phyloP scores from a whole-genome alignment of 2,113 vertebrate species.

The cattle (Bos taurus) region DNA sequence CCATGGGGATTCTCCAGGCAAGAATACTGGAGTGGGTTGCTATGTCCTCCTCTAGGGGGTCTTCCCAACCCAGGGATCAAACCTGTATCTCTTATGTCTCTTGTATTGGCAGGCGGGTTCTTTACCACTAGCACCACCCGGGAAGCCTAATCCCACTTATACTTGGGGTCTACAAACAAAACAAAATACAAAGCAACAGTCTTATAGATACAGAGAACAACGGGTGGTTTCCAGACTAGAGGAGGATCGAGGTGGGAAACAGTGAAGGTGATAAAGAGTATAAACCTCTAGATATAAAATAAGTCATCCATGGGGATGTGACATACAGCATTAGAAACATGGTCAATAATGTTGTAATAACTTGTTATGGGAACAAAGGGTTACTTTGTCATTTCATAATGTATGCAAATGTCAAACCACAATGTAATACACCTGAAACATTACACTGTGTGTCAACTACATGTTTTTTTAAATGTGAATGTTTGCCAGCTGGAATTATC shows the following conservation, averaged over 20 bases:
- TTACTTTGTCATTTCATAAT: not conserved
- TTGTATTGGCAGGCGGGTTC: not conserved
- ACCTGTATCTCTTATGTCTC: not conserved
- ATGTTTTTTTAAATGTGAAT: not conserved
- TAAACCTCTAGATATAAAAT: not conserved
- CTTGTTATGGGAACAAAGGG: not conserved
- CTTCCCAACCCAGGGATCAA: not conserved
- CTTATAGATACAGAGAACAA: not conserved
- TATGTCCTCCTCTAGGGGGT: not conserved
- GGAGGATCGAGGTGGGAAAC: not conserved
- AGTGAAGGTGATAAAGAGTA: not conserved
- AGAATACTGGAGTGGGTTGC: not conserved
- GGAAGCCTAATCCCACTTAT: not conserved
- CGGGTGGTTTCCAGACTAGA: not conserved
- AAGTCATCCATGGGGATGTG: not conserved
- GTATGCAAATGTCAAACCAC: not conserved
- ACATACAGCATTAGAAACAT: not conserved
- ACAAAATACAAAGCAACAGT: not conserved
- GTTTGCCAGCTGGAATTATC: not conserved
- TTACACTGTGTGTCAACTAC: not conserved
- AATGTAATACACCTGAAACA: not conserved
- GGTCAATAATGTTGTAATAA: not conserved
- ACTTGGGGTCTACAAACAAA: not conserved
- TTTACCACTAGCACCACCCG: not conserved
- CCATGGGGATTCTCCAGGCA: not conserved